Evolutionary conservation across 2,113 vertebrate species (phyloP), one percentile per base, ranked within the genome.

Genomic region (Psilopsiagon aurifrons): DNA sequence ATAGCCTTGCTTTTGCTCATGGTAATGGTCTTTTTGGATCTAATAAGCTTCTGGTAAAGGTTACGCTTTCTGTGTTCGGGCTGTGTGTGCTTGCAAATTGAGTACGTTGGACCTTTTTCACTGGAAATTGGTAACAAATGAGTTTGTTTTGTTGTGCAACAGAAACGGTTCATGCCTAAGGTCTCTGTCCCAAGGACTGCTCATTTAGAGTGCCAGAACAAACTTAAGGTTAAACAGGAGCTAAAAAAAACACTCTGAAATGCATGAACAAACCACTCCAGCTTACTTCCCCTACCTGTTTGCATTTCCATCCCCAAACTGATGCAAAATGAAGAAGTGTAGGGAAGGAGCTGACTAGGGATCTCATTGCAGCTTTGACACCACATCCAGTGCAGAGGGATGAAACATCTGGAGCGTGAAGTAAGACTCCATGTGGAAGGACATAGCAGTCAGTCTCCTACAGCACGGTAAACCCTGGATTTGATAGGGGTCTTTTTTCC

Each of bases 381-480:
- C 12, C 29, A 19, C 31, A 52, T 31, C 12, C 54, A 24, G 0
- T 0, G 13, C 25, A 27, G 20, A 63, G 3, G 5, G 18, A 5
- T 64, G 62, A 71, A 78, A 68, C 2, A 25, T 35, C 27, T 76
- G 17, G 35, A 16, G 3, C 8, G 11, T 37, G 25, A 33, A 3
- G 7, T 64, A 49, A 55, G 44, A 39, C 24, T 51, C 6, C 3
- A 2, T 28, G 28, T 0, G 0, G 9, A 16, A 59, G 13, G 19
- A 10, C 66, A 47, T 16, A 13, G 2, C 9, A 4, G 31, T 51
- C 9, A 4, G 31, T 51, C 41, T 70, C 35, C 44, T 44, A 7
- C 9, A 67, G 59, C 49, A 51, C 22, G 10, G 15, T 60, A 51
- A 88, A 86, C n/a, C 22, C 24, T 39, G 9, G 12, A 31, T 55